Evolutionary conservation across 2,797 vertebrate genomes (phyloP).

Genomic region (Cygnus olor): DNA sequence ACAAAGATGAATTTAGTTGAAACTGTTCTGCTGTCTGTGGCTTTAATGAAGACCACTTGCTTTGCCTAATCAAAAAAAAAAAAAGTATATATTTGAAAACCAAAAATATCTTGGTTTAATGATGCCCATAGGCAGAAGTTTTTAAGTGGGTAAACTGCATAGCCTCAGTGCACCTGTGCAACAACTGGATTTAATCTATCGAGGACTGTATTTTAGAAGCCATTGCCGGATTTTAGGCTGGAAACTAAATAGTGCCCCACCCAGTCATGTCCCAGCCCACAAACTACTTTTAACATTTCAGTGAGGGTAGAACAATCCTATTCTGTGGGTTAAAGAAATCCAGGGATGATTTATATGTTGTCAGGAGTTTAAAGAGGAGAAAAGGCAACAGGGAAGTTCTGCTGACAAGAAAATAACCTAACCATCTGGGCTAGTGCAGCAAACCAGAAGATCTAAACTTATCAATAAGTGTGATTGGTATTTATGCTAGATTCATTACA

Average conservation of each 20-base stretch:
- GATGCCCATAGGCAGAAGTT: slow-evolving; percentile 45
- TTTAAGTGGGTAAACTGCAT: slow-evolving; percentile 26
- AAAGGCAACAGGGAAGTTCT: not conserved
- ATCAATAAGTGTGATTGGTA: not conserved
- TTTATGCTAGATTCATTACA: not conserved
- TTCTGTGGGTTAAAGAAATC: slow-evolving; percentile 54
- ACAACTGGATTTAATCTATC: slow-evolving; percentile 48
- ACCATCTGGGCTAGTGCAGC: not conserved
- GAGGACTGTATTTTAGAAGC: slow-evolving; percentile 33
- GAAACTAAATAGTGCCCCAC: slow-evolving; percentile 45
- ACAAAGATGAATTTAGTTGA: slow-evolving; percentile 27
- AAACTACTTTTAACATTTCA: slow-evolving; percentile 48
- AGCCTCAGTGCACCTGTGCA: slow-evolving; percentile 68
- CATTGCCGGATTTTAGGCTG: slow-evolving; percentile 3
- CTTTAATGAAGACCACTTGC: slow-evolving; percentile 59
- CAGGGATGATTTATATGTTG: slow-evolving; percentile 6
- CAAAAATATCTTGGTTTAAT: slow-evolving; percentile 59
- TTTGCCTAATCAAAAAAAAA: slow-evolving; percentile 59
- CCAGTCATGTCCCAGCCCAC: slow-evolving; percentile 41
- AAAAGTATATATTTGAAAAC: slow-evolving; percentile 39
- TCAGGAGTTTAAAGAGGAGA: not conserved
- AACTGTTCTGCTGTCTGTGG: slow-evolving; percentile 21
- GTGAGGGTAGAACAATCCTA: slow-evolving; percentile 19
- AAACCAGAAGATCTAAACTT: not conserved
- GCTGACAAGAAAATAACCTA: not conserved